Base-by-base conservation (phyloP, 2,113 vertebrate species). In the Pelusios castaneus region DNA sequence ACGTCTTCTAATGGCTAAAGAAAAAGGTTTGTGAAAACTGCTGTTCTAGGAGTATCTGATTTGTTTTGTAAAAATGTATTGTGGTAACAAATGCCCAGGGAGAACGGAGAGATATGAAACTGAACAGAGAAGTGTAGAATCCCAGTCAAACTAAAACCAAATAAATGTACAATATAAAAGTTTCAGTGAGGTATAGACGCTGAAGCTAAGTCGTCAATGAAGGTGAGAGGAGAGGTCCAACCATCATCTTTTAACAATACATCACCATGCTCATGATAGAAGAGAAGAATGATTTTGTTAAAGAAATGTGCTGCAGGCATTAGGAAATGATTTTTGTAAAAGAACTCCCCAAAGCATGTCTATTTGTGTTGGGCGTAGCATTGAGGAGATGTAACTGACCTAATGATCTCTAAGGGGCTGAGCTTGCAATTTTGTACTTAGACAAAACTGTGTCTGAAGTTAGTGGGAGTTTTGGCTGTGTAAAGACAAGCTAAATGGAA, bases 21-120 rank as follows among this genome's bases (percentile, higher is more conserved):
- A 70, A 80, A 41, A 76, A 0, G 0, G 49, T 85, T 85, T 54
- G 82, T 92, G 81, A 34, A 92, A 95, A 27, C 78, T 54, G 21
- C 27, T 27, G 84, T 93, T 84, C 45, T 3, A 24, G 94, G 67
- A 77, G 0, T 96, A 5, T 58, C n/a, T 91, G 25, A 0, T 60
- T 55, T 88, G 38, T 83, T 85, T 87, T 94, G 82, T 85, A 63
- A 82, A 92, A 91, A n/a, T 4, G 27, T 87, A 82, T 87, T 92
- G 38, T 90, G 5, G 22, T 51, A 87, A 56, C 38, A 67, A 78
- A 17, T 67, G 8, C 5, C 17, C 4, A 31, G 19, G 41, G 34
- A 47, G 63, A 89, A 58, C 1, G 9, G 73, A 89, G 95, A 77
- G 95, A 67, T 55, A 4, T 27, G 24, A 90, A 89, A 73, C 70